phyloP scores from a whole-genome alignment of 2,888 invertebrate species.

The Deilephila porcellus region DNA sequence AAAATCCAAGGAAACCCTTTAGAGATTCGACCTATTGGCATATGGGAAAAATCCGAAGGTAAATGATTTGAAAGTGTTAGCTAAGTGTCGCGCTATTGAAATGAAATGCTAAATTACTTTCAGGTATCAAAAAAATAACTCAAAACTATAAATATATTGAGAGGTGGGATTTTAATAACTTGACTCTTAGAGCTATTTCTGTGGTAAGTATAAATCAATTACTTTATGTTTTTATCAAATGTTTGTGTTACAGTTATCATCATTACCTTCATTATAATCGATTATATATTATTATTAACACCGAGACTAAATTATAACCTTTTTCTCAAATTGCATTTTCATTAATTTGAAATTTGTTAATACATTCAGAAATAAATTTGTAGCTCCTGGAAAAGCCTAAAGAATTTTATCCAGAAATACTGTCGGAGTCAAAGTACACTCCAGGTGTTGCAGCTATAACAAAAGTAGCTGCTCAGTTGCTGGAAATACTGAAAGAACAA shows the following conservation, averaged over 20 bases:
- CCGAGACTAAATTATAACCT: no score
- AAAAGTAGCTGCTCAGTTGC: constrained; percentile 64
- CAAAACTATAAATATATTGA: constrained; percentile 71
- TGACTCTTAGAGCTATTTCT: constrained; percentile 71
- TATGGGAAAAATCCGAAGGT: constrained; percentile 59
- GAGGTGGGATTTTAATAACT: constrained; percentile 75
- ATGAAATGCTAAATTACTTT: constrained; percentile 35
- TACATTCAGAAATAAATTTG: constrained; percentile 20
- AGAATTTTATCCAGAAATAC: constrained; percentile 58
- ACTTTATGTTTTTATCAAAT: no score
- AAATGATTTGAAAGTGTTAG: constrained; percentile 13
- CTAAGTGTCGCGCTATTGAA: neutral
- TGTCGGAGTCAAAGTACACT: constrained; percentile 60
- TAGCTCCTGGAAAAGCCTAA: constrained; percentile 62
- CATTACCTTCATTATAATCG: no score
- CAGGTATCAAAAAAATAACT: constrained; percentile 59
- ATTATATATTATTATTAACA: no score
- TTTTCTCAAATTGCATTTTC: neutral
- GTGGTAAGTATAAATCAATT: constrained; percentile 55
- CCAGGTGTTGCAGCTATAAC: constrained; percentile 72
- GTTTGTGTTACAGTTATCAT: no score
- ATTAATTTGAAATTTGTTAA: neutral
- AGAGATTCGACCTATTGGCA: constrained; percentile 56
- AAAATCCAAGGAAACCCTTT: constrained; percentile 69
- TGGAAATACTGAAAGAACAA: constrained; percentile 61